Conservation (phyloP, 2,113 vertebrate species). For the Megatriorchis doriae region DNA sequence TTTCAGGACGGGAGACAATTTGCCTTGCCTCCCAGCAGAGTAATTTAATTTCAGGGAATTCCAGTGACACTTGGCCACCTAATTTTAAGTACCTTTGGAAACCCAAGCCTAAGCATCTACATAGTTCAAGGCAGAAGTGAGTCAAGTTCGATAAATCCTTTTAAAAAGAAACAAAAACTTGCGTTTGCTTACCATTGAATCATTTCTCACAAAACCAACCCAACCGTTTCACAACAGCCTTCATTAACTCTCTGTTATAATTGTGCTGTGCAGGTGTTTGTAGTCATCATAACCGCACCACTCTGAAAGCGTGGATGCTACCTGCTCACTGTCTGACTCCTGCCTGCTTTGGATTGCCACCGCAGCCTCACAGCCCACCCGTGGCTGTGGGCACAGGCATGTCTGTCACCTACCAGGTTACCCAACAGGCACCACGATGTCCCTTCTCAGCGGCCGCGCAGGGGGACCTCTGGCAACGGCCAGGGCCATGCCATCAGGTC, state of each 20-base stretch:
- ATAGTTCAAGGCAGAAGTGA: not conserved
- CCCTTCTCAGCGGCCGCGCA: fast-evolving
- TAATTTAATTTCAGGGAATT: not conserved
- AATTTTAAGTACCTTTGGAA: not conserved
- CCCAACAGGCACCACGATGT: fast-evolving
- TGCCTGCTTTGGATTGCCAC: not conserved
- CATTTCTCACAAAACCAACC: not conserved
- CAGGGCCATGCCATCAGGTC: fast-evolving
- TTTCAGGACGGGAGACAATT: not conserved
- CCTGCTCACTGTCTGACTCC: not conserved
- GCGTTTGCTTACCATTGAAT: not conserved
- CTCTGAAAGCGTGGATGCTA: not conserved
- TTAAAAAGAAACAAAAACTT: not conserved
- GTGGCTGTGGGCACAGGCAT: not conserved
- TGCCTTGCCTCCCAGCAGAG: not conserved
- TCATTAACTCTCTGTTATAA: not conserved
- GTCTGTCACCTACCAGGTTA: fast-evolving
- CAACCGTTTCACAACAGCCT: not conserved
- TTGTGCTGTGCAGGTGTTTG: not conserved
- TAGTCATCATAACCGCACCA: fast-evolving
- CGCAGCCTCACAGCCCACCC: not conserved
- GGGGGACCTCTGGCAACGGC: not conserved
- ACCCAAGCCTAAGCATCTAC: not conserved
- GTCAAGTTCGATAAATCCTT: not conserved
- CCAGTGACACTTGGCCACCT: not conserved